These are phyloP conservation scores for Eriosoma lanigerum DNA, from an alignment of 1,140 invertebrate species.

Conservation along the genomic window DNA sequence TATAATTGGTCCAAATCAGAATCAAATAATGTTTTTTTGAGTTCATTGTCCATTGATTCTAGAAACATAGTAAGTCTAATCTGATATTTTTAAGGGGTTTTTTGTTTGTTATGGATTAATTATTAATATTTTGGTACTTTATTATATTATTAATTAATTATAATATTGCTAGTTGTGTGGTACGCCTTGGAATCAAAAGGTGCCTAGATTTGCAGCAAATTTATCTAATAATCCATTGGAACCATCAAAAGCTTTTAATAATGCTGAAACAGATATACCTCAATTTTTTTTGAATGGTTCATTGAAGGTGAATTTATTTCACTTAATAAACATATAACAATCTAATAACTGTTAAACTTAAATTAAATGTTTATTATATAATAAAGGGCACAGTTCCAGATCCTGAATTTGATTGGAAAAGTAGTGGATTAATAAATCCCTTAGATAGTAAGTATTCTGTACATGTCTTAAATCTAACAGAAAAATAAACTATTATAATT, in stretches of 20 bases:
- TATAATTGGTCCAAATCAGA: constrained; percentile 73
- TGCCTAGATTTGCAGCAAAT: constrained; percentile 79
- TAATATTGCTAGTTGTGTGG: constrained; percentile 69
- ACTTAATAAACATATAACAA: neutral
- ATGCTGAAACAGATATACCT: constrained; percentile 18
- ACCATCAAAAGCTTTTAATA: constrained; percentile 66
- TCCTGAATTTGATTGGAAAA: constrained; percentile 69
- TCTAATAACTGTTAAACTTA: constrained; percentile 4
- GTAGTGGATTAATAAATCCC: constrained; percentile 67
- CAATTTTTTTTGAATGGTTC: constrained; percentile 27
- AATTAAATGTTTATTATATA: constrained; percentile 50
- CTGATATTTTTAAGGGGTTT: no score
- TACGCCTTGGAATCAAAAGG: constrained; percentile 72
- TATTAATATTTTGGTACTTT: neutral
- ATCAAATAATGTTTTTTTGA: constrained; percentile 69
- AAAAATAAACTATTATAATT: neutral
- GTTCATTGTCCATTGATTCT: constrained; percentile 76
- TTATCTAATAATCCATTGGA: constrained; percentile 73
- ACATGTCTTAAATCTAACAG: constrained; percentile 8
- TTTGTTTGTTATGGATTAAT: neutral
- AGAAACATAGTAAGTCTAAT: constrained; percentile 75
- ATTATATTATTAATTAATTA: constrained; percentile 34
- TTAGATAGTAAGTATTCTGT: constrained; percentile 65
- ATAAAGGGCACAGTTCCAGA: constrained; percentile 61
- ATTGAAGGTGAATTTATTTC: constrained; percentile 45